Evolutionary conservation across 2,113 vertebrate species (phyloP), one percentile per base, ranked within the genome.

Genomic region (Phyllostomus hastatus): DNA sequence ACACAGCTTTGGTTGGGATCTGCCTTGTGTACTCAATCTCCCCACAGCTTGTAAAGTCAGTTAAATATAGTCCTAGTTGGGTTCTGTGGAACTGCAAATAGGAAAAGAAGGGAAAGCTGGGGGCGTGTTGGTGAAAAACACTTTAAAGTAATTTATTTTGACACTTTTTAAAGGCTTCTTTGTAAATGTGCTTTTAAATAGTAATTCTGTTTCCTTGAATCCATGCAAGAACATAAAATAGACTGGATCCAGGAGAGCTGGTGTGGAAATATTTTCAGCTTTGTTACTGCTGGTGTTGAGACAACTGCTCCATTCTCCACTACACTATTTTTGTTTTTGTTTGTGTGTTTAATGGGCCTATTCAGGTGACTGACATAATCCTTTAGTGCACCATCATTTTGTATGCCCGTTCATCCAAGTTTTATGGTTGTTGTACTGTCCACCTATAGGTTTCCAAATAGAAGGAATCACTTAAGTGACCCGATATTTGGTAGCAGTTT

Each of bases 81-180:
- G 67, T 94, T 98, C 96, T 98, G 75, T 93, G 85, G 76, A 97
- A 92, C 66, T 96, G 89, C 93, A 97, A 98, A 97, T 97, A 84
- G 97, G 97, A 92, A 84, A 96, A 96, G 70, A 86, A 96, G 75
- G 95, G 96, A 95, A 97, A 97, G 75, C 59, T 95, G 95, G 89
- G 97, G 92, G 96, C 78, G 0, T 93, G 88, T 96, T 72, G 96
- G 90, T 93, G 79, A 97, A 92, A 94, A 96, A 48, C 24, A 96
- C 94, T 98, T 98, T 93, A 93, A 98, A 97, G 92, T 84, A 95
- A 91, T 95, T 96, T 97, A 61, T 97, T 98, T 96, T 95, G 88
- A 97, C 90, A 46, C 70, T 95, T 95, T 95, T 97, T 97, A 98
- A 98, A 98, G 97, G 46, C 84, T 93, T 95, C 96, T 98, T 98